Evolutionary conservation across 2,113 vertebrate species (phyloP), one percentile per base, ranked within the genome.

Genomic region (Chaetorhynchus papuensis): DNA sequence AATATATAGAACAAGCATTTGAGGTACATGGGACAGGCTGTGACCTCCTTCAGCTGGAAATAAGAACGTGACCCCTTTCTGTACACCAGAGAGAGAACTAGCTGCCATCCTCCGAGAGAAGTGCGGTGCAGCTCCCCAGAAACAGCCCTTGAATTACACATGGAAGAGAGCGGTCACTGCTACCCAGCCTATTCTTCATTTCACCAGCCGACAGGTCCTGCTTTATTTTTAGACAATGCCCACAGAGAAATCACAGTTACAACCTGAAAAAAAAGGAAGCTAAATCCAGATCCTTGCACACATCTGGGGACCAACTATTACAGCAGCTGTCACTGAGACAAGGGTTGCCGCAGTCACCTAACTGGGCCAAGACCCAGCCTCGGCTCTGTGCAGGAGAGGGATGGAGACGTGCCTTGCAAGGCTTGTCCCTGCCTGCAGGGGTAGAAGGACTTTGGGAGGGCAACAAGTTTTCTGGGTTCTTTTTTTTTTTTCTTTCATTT

Each of bases 101-200:
- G 7, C 42, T 0, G 3, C 52, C 37, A 11, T 42, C 35, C 64
- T 42, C 41, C 0, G 3, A 66, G 80, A 77, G 53, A 42, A 1
- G 0, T 6, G 39, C 0, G 0, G 68, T 0, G 5, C 3, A 0
- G 26, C 1, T 72, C 63, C 42, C 20, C 75, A 47, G 61, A 56
- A 76, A 60, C 8, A 92, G 89, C 28, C 69, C 76, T 8, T 17
- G 45, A 65, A 35, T 33, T 18, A n/a, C 44, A 39, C 5, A 33
- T 0, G 0, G 45, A 33, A 13, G 33, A n/a, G 6, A 71, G 35
- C 4, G 2, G 78, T 33, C n/a, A 30, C 90, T 76, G 44, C 70
- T 13, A 30, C 37, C 16, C 49, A 85, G 57, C 41, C 37, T 42
- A 18, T 21, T 37, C 74, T 30, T 79, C 47, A 10, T 8, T 31